A percentile compares a stretch with the other conserved stretches of the same genome.
These are phyloP conservation scores for Ruditapes philippinarum DNA, from an alignment of 1,140 invertebrate genomes.

Conservation along the genomic window DNA sequence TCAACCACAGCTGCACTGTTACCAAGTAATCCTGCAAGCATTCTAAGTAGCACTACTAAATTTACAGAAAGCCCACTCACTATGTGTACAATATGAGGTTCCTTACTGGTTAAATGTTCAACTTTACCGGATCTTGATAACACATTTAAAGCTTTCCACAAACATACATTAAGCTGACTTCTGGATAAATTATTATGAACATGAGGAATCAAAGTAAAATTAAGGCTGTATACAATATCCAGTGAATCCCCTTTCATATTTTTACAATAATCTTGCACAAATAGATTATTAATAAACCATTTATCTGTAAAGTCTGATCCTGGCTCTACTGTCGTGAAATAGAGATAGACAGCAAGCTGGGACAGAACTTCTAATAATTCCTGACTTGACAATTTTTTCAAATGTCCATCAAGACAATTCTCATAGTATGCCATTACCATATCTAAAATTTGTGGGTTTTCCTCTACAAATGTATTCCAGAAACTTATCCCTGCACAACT, in stretches of 20 bases:
- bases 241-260: not conserved
- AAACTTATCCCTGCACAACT: not conserved
- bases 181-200: not conserved
- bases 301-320: not conserved
- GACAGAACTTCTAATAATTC: not conserved
- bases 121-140: not conserved
- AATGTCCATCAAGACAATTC: not conserved
- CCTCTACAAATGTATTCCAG: not conserved
- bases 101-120: too few species aligned
- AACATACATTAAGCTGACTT: not conserved
- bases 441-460: conserved; percentile 15
- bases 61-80: not conserved
- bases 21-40: not conserved
- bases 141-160: not conserved
- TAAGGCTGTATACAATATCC: not conserved
- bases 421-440: conserved; percentile 7
- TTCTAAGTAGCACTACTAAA: not conserved
- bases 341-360: not conserved
- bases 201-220: not conserved
- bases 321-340: not conserved
- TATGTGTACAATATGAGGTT: not conserved
- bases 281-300: conserved; percentile 50
- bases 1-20: not conserved
- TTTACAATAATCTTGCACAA: not conserved
- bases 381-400: not conserved